These are phyloP conservation scores for Achlya flavicornis DNA, from an alignment of 2,888 invertebrate species.

Conservation along the genomic window DNA sequence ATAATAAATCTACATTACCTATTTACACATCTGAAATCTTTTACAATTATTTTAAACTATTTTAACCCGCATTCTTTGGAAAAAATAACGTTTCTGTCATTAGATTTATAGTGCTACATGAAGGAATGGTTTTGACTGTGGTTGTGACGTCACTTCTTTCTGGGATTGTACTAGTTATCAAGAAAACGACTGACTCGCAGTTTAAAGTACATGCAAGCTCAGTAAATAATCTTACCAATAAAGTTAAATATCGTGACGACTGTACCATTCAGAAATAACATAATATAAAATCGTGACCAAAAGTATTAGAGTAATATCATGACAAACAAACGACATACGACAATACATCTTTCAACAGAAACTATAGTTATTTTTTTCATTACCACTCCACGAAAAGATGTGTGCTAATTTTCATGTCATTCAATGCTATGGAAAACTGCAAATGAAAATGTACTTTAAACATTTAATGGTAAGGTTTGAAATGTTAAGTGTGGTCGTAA, in stretches of 20 bases:
- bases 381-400: constrained; percentile 53
- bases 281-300: constrained; percentile 48
- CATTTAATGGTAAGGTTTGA: neutral
- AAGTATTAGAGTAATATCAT: constrained; percentile 37
- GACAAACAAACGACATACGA: constrained; percentile 59
- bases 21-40: too few relatives aligned
- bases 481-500: neutral
- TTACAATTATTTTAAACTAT: too few relatives aligned
- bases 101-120: too few relatives aligned
- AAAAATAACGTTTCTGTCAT: too few relatives aligned
- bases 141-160: too few relatives aligned
- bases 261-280: too few relatives aligned
- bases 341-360: constrained; percentile 44
- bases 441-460: constrained; percentile 16
- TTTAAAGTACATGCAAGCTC: too few relatives aligned
- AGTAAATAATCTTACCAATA: neutral
- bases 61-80: too few relatives aligned
- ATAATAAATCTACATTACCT: too few relatives aligned
- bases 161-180: too few relatives aligned
- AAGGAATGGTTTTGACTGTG: too few relatives aligned
- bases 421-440: constrained; percentile 17
- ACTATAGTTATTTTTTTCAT: constrained; percentile 43
- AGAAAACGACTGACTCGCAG: too few relatives aligned
- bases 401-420: constrained; percentile 36
- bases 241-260: neutral